Evolutionary conservation across 2,888 invertebrate species (phyloP).

Genomic region (Chouioia cunea): DNA sequence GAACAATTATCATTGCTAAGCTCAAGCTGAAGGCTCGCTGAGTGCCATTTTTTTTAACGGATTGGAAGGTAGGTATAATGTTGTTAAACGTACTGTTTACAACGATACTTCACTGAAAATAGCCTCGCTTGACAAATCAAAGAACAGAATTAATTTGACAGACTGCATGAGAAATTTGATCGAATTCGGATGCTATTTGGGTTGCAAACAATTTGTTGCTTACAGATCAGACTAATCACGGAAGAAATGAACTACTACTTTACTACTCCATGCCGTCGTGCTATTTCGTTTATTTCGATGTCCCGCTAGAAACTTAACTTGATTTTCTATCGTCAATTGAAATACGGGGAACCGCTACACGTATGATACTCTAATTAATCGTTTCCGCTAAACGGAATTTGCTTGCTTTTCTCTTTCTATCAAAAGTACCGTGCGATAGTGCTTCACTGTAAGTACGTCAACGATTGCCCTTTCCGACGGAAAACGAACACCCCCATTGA

Average conservation of each 20-base stretch:
- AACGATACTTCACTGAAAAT: background rate
- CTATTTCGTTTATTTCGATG: conserved; percentile 26
- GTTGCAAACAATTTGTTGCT: conserved; percentile 27
- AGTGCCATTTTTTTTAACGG: conserved; percentile 61
- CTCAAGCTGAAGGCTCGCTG: conserved; percentile 65
- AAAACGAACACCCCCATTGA: too few species aligned
- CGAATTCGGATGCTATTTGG: background rate
- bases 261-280: conserved; percentile 38
- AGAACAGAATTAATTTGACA: background rate
- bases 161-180: background rate
- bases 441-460: conserved; percentile 9
- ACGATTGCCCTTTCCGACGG: too few species aligned
- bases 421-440: conserved; percentile 35
- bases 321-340: too few species aligned
- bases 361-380: background rate
- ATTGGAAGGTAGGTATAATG: conserved; percentile 59
- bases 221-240: conserved; percentile 14
- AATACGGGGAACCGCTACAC: too few species aligned
- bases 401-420: conserved; percentile 43
- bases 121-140: background rate
- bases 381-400: conserved; percentile 11
- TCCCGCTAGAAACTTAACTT: background rate
- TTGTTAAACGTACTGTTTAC: background rate
- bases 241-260: conserved; percentile 6
- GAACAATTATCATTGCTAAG: conserved; percentile 16